Conservation (phyloP, 2,888 invertebrate genomes). For the Caradrina kadenii region DNA sequence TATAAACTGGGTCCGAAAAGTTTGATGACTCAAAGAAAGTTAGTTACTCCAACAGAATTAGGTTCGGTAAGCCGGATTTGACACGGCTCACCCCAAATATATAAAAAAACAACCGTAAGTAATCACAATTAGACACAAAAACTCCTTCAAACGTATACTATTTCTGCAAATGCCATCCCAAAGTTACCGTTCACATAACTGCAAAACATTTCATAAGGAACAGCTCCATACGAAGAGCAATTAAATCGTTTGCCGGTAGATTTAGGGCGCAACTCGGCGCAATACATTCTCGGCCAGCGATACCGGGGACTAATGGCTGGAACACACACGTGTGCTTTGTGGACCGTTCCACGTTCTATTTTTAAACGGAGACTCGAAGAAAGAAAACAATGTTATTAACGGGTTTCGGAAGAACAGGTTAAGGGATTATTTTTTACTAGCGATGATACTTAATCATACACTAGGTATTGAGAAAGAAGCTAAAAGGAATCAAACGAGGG, state of each 20-base stretch:
- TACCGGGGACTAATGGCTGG: slow-evolving; percentile 73
- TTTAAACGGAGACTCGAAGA: slow-evolving; percentile 53
- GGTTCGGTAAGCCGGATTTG: slow-evolving; percentile 22
- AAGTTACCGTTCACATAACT: slow-evolving; percentile 24
- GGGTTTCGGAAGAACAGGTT: slow-evolving; percentile 41
- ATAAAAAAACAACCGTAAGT: slow-evolving; percentile 6
- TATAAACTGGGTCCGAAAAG: slow-evolving; percentile 6
- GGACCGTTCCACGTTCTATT: slow-evolving; percentile 54
- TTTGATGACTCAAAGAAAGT: slow-evolving; percentile 15
- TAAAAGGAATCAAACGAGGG: background rate
- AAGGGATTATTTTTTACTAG: slow-evolving; percentile 21
- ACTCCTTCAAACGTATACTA: slow-evolving; percentile 15
- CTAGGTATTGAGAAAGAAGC: slow-evolving; percentile 1
- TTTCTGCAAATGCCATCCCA: slow-evolving; percentile 19
- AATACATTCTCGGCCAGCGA: slow-evolving; percentile 77
- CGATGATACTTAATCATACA: slow-evolving; percentile 9
- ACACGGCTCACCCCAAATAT: slow-evolving; percentile 5
- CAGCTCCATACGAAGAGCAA: slow-evolving; percentile 63
- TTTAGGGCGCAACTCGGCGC: slow-evolving; percentile 76
- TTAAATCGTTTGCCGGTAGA: slow-evolving; percentile 78
- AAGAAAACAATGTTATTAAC: slow-evolving; percentile 47
- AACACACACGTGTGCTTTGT: slow-evolving; percentile 67
- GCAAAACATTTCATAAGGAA: slow-evolving; percentile 56
- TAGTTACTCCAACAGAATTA: background rate
- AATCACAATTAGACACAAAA: slow-evolving; percentile 17